Evolutionary conservation across 2,888 invertebrate species (phyloP).

Genomic region (Troides helena): DNA sequence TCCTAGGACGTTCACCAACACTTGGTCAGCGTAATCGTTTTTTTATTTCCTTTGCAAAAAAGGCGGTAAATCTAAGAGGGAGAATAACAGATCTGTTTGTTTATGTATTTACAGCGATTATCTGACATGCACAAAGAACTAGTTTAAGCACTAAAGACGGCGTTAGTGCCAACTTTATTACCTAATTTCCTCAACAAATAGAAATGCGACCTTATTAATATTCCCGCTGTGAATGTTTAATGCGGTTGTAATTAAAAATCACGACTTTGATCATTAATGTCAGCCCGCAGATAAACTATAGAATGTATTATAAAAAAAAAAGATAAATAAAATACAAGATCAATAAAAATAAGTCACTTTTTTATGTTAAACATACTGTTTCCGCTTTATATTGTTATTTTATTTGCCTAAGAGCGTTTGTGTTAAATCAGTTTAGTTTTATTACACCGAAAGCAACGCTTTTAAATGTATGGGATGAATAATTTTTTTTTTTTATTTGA

Average conservation of each 20-base stretch:
- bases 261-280: conserved; percentile 30
- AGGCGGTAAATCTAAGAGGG: too few species aligned
- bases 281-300: conserved; percentile 18
- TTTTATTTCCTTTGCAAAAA: too few species aligned
- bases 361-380: conserved; percentile 25
- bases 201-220: conserved; percentile 30
- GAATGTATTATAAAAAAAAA: conserved; percentile 26
- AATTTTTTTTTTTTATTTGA: too few species aligned
- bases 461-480: too few species aligned
- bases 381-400: conserved; percentile 6
- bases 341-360: conserved; percentile 25
- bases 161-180: conserved; percentile 30
- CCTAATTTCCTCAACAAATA: conserved; percentile 30
- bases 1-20: too few species aligned
- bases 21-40: too few species aligned
- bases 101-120: conserved; percentile 20
- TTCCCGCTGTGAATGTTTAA: conserved; percentile 26
- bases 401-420: background rate
- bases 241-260: conserved; percentile 32
- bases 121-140: conserved; percentile 31
- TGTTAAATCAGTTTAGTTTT: conserved; percentile 1
- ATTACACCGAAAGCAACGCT: background rate
- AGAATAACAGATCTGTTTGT: too few species aligned
- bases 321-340: conserved; percentile 28
- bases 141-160: conserved; percentile 24